These are phyloP conservation scores for Thalassarche chlororhynchos DNA, from an alignment of 2,113 vertebrate genomes.

Conservation along the genomic window DNA sequence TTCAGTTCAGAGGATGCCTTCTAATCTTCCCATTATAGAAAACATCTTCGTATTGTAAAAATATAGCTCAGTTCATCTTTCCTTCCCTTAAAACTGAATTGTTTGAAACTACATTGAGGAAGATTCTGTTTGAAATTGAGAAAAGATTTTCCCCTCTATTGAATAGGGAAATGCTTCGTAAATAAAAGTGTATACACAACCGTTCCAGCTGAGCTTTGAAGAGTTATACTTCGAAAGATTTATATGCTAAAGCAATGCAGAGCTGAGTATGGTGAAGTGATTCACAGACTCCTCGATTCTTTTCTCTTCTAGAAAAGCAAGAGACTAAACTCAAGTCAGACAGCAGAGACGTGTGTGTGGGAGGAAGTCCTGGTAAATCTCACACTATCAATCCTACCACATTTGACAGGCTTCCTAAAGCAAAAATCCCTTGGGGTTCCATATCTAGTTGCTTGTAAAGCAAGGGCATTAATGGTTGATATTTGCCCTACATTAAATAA, in stretches of 20 bases:
- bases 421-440: not conserved
- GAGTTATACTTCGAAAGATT: constrained; percentile 23
- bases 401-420: not conserved
- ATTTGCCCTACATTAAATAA: not conserved
- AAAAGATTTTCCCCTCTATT: constrained; percentile 18
- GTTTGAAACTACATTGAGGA: not conserved
- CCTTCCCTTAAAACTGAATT: constrained; percentile 42
- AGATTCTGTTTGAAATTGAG: not conserved
- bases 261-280: not conserved
- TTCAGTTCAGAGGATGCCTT: not conserved
- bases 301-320: constrained; percentile 12
- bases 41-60: not conserved
- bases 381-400: not conserved
- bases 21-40: not conserved
- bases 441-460: not conserved
- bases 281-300: not conserved
- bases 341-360: not conserved
- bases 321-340: not conserved
- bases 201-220: constrained; percentile 34
- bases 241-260: not conserved
- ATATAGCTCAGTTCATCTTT: not conserved
- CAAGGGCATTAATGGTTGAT: not conserved
- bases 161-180: constrained; percentile 30
- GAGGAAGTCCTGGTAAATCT: not conserved
- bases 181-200: constrained; percentile 1